Base-by-base conservation (phyloP, 2,113 vertebrate genomes). In the Etia nguti region DNA sequence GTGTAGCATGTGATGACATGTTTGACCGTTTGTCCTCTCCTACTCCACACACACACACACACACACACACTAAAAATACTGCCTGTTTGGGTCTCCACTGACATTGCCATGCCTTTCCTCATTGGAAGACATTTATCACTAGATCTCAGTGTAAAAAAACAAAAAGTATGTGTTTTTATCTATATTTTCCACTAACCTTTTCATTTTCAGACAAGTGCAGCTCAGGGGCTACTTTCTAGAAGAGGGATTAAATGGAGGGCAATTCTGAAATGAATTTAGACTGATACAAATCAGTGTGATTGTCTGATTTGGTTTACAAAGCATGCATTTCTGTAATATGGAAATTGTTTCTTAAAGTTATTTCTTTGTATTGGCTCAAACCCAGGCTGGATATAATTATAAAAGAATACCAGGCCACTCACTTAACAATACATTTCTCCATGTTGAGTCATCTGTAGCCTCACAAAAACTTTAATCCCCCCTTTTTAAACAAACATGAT, bases 1-100 rank as follows among this genome's bases (percentile, higher is more conserved):
- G 77, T 68, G 80, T 79, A 81, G 81, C 90, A 84, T 55, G 54
- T 86, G 82, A 86, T 82, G 89, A 87, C 87, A 82, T 62, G 46
- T 41, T 54, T 87, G 86, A 90, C 89, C 75, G 34, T 10, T 5
- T 85, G 60, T 84, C 48, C 82, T 84, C 38, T 84, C 46, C 48
- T 3, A 24, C 22, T 84, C 31, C 24, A 12, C 38, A 73, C 6
- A 41, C 81, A 52, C 62, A 11, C 57, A 77, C 22, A 57, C 81
- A 83, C 68, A 75, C 79, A 82, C 57, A 16, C 48, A 68, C 80
- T 59, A 13, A 80, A 26, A 82, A 56, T 56, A 31, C 48, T 36
- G 13, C 29, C n/a, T 59, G 18, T 79, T 43, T 75, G 18, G 24
- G 6, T 60, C 20, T 79, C 36, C 48, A 29, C 24, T 80, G 22